Conservation (phyloP, 2,113 vertebrate genomes). For the Pyxicephalus adspersus region DNA sequence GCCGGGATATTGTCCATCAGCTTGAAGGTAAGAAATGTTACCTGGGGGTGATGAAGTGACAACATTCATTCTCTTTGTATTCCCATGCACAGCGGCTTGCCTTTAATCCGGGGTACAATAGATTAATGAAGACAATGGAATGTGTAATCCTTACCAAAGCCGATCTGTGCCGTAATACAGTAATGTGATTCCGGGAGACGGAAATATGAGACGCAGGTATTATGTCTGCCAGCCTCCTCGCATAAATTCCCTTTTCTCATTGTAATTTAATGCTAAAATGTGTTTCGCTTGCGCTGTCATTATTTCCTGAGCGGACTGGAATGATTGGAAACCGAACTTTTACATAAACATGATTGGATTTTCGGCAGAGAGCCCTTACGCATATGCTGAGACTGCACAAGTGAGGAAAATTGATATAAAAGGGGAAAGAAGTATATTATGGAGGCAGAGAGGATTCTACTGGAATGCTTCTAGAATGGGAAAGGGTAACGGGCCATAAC, state of each 20-base stretch:
- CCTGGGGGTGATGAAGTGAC: no score
- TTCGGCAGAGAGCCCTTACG: not conserved
- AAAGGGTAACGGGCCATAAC: no score
- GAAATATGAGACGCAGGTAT: no score
- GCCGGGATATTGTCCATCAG: no score
- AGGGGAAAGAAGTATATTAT: conserved; percentile 9
- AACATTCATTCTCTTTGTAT: no score
- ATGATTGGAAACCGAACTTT: conserved; percentile 29
- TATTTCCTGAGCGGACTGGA: not conserved
- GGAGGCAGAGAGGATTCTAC: conserved; percentile 26
- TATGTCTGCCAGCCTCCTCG: not conserved
- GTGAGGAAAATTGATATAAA: not conserved
- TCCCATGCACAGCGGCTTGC: no score
- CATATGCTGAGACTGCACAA: not conserved
- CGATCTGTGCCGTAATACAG: no score
- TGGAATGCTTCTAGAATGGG: not conserved
- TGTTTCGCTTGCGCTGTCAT: not conserved
- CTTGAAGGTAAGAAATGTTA: no score
- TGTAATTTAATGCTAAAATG: not conserved
- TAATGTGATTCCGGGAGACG: no score
- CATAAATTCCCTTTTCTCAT: not conserved
- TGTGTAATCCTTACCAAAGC: no score
- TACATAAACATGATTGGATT: conserved; percentile 38
- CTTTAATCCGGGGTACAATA: no score
- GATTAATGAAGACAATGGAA: no score